phyloP scores from a whole-genome alignment of 2,113 vertebrate genomes.

The Hyla sarda region DNA sequence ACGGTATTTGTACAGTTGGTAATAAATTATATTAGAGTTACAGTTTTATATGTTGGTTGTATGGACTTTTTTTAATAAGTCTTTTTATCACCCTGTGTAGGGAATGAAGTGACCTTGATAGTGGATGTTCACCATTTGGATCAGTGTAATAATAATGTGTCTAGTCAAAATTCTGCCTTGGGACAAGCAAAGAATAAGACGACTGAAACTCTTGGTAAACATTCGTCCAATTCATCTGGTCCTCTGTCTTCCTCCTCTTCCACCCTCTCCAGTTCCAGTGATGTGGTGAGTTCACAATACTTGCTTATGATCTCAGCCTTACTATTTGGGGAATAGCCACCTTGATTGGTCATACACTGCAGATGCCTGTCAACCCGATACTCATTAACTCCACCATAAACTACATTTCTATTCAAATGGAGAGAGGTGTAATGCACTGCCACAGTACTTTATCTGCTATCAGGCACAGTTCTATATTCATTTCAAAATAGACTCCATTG shows the following conservation, averaged over 20 bases:
- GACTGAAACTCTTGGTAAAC: conserved; percentile 84
- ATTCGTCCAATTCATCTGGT: conserved; percentile 91
- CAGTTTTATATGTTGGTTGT: too few relatives aligned
- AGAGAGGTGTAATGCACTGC: too few relatives aligned
- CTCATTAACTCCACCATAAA: too few relatives aligned
- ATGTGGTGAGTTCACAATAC: conserved; percentile 82
- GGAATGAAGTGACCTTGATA: conserved; percentile 89
- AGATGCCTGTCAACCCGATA: too few relatives aligned
- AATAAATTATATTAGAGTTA: too few relatives aligned
- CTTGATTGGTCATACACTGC: too few relatives aligned
- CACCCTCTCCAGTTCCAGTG: conserved; percentile 90
- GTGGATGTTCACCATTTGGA: conserved; percentile 88
- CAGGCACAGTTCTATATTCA: too few relatives aligned
- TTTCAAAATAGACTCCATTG: too few relatives aligned
- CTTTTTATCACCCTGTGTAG: conserved; percentile 67
- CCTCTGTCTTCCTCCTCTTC: conserved; percentile 88
- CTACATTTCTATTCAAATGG: too few relatives aligned
- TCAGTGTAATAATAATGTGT: conserved; percentile 94
- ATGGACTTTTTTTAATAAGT: background rate
- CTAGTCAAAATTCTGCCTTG: conserved; percentile 78
- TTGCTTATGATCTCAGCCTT: background rate
- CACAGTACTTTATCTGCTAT: too few relatives aligned
- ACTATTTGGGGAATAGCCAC: background rate
- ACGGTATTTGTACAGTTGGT: too few relatives aligned
- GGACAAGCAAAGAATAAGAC: conserved; percentile 79